These are phyloP conservation scores for Fregata magnificens DNA, from an alignment of 2,113 vertebrate species.

Conservation along the genomic window DNA sequence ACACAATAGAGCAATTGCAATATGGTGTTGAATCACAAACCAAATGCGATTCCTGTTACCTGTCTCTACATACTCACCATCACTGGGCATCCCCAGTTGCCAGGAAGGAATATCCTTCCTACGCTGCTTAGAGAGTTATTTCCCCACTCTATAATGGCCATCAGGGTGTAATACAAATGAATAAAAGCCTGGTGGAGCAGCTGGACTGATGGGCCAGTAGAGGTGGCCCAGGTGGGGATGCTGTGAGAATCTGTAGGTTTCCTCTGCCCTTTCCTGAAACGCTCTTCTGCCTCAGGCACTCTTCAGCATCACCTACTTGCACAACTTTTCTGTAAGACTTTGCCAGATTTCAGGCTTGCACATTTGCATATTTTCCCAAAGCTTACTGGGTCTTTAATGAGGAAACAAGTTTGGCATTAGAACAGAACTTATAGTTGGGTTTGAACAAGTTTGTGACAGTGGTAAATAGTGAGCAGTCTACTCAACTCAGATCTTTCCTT, in stretches of 20 bases:
- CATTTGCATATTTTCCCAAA: not conserved
- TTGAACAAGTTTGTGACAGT: not conserved
- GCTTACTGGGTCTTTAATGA: not conserved
- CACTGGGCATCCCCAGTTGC: fast-evolving
- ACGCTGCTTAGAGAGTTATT: not conserved
- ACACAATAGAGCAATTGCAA: not conserved
- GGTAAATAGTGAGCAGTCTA: not conserved
- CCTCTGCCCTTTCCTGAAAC: not conserved
- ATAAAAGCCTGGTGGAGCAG: not conserved
- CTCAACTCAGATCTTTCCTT: not conserved
- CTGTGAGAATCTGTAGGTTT: not conserved
- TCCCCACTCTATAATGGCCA: not conserved
- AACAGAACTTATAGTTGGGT: not conserved
- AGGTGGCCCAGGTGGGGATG: not conserved
- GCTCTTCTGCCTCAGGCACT: not conserved
- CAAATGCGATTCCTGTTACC: not conserved
- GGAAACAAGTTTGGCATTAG: not conserved
- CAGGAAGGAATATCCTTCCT: not conserved
- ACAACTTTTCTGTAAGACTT: not conserved
- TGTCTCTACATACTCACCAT: not conserved
- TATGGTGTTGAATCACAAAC: not conserved
- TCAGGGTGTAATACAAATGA: not conserved
- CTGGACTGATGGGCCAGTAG: not conserved
- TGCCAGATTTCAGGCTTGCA: not conserved
- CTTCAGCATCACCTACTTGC: not conserved